These are phyloP conservation scores for Xenopus laevis DNA, from an alignment of 2,113 vertebrate genomes.

Conservation along the genomic window DNA sequence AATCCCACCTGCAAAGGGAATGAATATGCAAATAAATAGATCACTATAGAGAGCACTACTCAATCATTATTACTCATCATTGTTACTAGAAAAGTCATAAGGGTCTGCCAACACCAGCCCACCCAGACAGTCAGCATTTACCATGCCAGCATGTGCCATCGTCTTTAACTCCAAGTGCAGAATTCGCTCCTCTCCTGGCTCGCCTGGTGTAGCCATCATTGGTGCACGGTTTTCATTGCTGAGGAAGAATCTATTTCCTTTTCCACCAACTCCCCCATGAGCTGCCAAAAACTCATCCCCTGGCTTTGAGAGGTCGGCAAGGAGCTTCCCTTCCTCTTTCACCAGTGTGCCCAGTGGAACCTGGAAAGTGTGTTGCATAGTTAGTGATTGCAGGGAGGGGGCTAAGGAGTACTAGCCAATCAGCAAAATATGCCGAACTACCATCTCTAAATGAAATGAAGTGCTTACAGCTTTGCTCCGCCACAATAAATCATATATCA, in stretches of 20 bases:
- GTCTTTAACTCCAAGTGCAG: conserved; percentile 88
- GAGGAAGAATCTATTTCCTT: conserved; percentile 90
- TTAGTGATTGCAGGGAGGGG: no score
- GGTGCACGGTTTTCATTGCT: conserved; percentile 91
- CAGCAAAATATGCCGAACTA: no score
- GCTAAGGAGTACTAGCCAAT: no score
- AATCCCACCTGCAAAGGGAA: conserved; percentile 79
- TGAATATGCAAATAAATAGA: no score
- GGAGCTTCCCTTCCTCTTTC: conserved; percentile 68
- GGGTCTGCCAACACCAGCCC: background rate
- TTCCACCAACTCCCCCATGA: conserved; percentile 82
- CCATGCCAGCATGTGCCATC: conserved; percentile 90
- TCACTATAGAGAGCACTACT: no score
- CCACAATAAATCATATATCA: no score
- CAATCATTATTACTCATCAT: no score
- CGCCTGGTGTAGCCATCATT: conserved; percentile 65
- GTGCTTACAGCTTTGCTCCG: no score
- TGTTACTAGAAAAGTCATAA: no score
- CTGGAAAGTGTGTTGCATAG: conserved; percentile 52
- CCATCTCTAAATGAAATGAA: no score
- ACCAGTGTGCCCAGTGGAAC: conserved; percentile 89
- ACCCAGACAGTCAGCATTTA: conserved; percentile 51
- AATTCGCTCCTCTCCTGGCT: conserved; percentile 72
- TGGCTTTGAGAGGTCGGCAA: conserved; percentile 74
- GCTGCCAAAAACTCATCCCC: conserved; percentile 81